These are phyloP conservation scores for Valencia hispanica DNA, from an alignment of 2,797 vertebrate genomes.

Conservation along the genomic window DNA sequence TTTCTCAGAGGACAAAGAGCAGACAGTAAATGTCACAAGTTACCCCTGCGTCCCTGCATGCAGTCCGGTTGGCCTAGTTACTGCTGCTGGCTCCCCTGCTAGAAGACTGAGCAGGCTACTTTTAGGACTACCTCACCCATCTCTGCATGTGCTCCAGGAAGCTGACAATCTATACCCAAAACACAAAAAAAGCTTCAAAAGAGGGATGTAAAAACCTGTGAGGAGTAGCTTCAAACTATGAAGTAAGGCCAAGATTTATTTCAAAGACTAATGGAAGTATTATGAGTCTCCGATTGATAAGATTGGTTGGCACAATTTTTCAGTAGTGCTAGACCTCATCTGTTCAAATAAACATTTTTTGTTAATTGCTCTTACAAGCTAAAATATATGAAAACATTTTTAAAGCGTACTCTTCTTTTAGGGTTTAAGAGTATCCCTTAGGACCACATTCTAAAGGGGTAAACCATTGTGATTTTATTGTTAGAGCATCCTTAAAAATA, in stretches of 20 bases:
- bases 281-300: too few relatives aligned
- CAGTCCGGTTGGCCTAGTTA: conserved; percentile 60
- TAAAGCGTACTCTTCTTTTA: conserved; percentile 24
- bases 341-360: background rate
- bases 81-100: conserved; percentile 52
- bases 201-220: conserved; percentile 12
- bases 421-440: conserved; percentile 13
- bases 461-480: conserved; percentile 16
- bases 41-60: conserved; percentile 31
- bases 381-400: background rate
- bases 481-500: conserved; percentile 16
- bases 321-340: background rate
- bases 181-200: conserved; percentile 1
- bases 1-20: conserved; percentile 47
- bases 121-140: conserved; percentile 36
- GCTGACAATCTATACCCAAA: conserved; percentile 26
- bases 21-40: conserved; percentile 59
- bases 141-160: conserved; percentile 23
- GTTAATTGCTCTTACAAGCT: background rate
- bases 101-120: conserved; percentile 37
- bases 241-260: conserved; percentile 19
- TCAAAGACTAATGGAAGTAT: conserved; percentile 38
- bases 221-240: conserved; percentile 23
- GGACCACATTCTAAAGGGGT: conserved; percentile 23
- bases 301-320: too few relatives aligned